A percentile compares a stretch with the other conserved stretches of the same genome.
These are phyloP conservation scores for Lemur catta DNA, from an alignment of 2,797 vertebrate genomes.

Conservation along the genomic window DNA sequence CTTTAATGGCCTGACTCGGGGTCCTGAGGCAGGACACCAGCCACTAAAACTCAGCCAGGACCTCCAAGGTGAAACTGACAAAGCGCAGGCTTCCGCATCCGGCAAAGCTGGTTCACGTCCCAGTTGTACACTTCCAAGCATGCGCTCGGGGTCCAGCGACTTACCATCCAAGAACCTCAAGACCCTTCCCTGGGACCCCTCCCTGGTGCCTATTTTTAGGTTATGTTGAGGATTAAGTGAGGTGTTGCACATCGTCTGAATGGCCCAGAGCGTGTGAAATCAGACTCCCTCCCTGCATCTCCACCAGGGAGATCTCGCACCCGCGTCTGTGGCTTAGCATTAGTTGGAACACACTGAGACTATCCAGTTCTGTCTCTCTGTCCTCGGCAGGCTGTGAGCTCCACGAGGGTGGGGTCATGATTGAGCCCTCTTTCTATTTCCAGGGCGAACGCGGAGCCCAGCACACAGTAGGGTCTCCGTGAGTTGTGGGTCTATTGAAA, in stretches of 20 bases:
- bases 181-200: neutral
- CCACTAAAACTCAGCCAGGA: neutral
- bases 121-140: neutral
- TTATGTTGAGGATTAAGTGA: neutral
- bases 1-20: neutral
- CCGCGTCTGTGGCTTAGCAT: neutral
- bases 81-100: neutral
- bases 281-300: neutral
- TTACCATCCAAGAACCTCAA: neutral
- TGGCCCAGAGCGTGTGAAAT: neutral
- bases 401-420: neutral
- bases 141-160: neutral
- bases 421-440: neutral
- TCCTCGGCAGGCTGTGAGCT: neutral
- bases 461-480: neutral
- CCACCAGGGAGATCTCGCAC: neutral
- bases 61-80: constrained; percentile 9
- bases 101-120: neutral
- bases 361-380: neutral
- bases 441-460: neutral
- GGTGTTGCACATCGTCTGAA: neutral
- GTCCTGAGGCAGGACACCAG: neutral
- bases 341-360: neutral
- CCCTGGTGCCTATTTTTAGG: neutral
- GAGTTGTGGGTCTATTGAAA: neutral